phyloP scores from a whole-genome alignment of 2,888 invertebrate genomes.

The Drepanosiphum platanoidis region DNA sequence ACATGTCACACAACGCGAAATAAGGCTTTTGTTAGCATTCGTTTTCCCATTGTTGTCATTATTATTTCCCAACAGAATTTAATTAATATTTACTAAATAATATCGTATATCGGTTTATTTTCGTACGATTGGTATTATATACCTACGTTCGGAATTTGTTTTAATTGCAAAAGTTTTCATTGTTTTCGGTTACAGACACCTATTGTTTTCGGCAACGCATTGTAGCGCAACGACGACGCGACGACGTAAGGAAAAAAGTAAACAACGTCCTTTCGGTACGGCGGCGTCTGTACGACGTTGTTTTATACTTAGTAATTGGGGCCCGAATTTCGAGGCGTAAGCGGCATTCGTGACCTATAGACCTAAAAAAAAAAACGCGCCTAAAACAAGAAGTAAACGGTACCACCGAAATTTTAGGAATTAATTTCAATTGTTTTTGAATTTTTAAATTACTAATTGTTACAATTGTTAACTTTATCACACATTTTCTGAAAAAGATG shows the following conservation, averaged over 20 bases:
- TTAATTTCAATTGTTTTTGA: no score
- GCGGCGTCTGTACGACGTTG: background rate
- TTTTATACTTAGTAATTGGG: no score
- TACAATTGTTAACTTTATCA: no score
- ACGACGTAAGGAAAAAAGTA: background rate
- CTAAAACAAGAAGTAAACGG: no score
- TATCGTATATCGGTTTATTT: background rate
- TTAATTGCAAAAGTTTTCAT: background rate
- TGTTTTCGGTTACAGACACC: background rate
- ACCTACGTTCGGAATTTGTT: no score
- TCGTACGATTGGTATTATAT: background rate
- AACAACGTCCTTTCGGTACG: background rate
- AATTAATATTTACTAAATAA: background rate
- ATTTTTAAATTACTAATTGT: no score
- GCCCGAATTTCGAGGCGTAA: no score
- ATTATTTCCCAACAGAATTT: background rate
- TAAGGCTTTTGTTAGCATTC: slow-evolving; percentile 4
- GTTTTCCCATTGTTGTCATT: no score
- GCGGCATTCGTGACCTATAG: no score
- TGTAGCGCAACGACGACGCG: background rate
- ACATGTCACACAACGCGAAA: slow-evolving; percentile 1
- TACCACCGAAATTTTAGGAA: no score
- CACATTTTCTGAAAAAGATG: no score
- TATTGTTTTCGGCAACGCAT: background rate
- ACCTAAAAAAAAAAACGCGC: no score